phyloP scores from a whole-genome alignment of 30 jellyfish, hydroid and myxozoan genomes.

The Euphysa ruthae region DNA sequence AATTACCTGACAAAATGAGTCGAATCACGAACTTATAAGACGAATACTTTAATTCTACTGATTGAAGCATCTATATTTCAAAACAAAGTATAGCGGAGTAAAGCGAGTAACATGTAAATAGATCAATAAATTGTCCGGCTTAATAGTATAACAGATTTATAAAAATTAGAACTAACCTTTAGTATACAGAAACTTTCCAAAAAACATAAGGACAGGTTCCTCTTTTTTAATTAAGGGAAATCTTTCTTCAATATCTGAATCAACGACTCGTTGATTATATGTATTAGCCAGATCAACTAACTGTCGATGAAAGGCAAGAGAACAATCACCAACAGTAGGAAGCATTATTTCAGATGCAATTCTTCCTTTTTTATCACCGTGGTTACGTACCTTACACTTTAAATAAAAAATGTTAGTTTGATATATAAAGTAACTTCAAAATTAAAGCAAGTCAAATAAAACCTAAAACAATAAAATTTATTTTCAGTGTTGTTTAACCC shows the following conservation, averaged over 20 bases:
- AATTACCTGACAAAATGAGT: too few relatives aligned
- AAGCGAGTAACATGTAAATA: too few relatives aligned
- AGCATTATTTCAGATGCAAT: not conserved
- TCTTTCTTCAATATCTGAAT: slow-evolving; percentile 8
- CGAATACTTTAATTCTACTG: too few relatives aligned
- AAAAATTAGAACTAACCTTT: slow-evolving; percentile 2
- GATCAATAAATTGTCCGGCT: too few relatives aligned
- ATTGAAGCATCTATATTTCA: too few relatives aligned
- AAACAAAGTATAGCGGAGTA: too few relatives aligned
- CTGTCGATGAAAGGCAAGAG: not conserved
- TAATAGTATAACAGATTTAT: not conserved
- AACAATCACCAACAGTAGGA: not conserved
- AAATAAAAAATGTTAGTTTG: too few relatives aligned
- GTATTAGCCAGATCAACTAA: slow-evolving; percentile 9
- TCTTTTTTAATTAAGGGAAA: slow-evolving; percentile 11
- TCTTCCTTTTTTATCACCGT: slow-evolving; percentile 1
- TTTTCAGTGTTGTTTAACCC: too few relatives aligned
- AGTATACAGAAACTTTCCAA: slow-evolving; percentile 22
- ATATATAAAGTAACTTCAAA: too few relatives aligned
- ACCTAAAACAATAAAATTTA: too few relatives aligned
- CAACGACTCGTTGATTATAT: slow-evolving; percentile 19
- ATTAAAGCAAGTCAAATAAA: too few relatives aligned
- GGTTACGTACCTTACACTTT: not conserved
- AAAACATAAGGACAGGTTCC: slow-evolving; percentile 23
- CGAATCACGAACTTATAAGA: too few relatives aligned